Conservation (phyloP, 2,113 vertebrate species). For the Cyanoramphus novaezelandiae region DNA sequence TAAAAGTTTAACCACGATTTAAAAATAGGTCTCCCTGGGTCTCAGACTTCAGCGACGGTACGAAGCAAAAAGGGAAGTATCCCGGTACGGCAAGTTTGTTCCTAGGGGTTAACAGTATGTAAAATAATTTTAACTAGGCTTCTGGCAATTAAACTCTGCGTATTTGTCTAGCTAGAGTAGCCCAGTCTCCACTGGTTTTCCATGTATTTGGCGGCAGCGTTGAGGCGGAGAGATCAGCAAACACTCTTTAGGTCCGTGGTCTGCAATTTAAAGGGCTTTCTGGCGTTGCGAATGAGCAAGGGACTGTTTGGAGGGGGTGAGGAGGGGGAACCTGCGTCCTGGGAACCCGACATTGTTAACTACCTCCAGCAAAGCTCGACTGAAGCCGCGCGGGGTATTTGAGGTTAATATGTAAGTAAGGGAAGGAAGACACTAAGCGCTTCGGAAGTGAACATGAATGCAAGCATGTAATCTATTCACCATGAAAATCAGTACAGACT, state of each 20-base stretch:
- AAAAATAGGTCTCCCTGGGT: conserved; percentile 24
- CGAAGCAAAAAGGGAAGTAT: conserved; percentile 12
- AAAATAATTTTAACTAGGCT: conserved; percentile 62
- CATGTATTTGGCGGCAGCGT: background rate
- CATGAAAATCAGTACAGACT: conserved; percentile 80
- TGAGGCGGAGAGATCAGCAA: background rate
- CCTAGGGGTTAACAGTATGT: conserved; percentile 55
- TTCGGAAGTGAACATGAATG: conserved; percentile 83
- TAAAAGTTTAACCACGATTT: conserved; percentile 53
- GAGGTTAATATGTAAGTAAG: conserved; percentile 70
- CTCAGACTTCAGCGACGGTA: background rate
- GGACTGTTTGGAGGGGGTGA: background rate
- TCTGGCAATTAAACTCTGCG: conserved; percentile 29
- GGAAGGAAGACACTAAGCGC: conserved; percentile 76
- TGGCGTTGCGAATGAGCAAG: background rate
- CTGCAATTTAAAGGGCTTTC: conserved; percentile 11
- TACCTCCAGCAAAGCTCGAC: conserved; percentile 43
- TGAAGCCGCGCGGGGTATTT: conserved; percentile 47
- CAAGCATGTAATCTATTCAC: conserved; percentile 80
- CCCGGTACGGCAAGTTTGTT: background rate
- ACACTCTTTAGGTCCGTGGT: background rate
- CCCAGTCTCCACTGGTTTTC: conserved; percentile 47
- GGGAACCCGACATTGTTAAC: conserved; percentile 46
- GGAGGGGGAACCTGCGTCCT: conserved; percentile 39
- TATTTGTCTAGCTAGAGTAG: conserved; percentile 27